phyloP scores from a whole-genome alignment of 1,140 invertebrate species.

The Lutraria rhynchaena region DNA sequence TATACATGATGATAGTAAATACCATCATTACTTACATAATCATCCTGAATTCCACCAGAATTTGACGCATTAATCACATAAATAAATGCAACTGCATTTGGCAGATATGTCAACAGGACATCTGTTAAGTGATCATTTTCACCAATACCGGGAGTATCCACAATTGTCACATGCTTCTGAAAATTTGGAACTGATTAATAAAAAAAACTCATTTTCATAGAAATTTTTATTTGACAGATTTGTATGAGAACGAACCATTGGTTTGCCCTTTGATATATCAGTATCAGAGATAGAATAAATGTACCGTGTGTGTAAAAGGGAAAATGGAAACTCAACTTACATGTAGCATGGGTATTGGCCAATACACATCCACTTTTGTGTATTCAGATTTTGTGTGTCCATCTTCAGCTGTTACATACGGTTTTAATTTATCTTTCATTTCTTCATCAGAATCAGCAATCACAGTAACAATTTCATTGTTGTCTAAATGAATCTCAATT shows the following conservation, averaged over 20 bases:
- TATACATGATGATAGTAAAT: too few relatives aligned
- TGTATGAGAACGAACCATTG: too few relatives aligned
- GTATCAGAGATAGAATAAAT: too few relatives aligned
- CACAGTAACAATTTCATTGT: neutral
- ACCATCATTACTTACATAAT: conserved; percentile 67
- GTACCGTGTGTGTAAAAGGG: too few relatives aligned
- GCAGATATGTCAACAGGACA: conserved; percentile 58
- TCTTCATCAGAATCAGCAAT: neutral
- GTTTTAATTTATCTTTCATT: too few relatives aligned
- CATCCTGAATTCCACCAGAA: conserved; percentile 69
- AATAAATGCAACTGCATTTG: conserved; percentile 69
- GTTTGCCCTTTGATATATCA: too few relatives aligned
- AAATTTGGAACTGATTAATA: neutral
- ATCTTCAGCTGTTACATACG: neutral
- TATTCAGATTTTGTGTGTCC: neutral
- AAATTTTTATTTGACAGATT: neutral
- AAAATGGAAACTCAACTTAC: too few relatives aligned
- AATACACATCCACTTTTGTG: neutral
- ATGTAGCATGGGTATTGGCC: neutral
- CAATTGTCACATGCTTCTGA: conserved; percentile 46
- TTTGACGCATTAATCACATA: conserved; percentile 70
- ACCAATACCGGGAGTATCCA: conserved; percentile 71
- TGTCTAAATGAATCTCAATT: neutral
- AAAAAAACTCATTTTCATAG: neutral
- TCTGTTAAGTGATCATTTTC: conserved; percentile 64